phyloP scores from a whole-genome alignment of 2,113 vertebrate genomes.

The Caranx ignobilis region DNA sequence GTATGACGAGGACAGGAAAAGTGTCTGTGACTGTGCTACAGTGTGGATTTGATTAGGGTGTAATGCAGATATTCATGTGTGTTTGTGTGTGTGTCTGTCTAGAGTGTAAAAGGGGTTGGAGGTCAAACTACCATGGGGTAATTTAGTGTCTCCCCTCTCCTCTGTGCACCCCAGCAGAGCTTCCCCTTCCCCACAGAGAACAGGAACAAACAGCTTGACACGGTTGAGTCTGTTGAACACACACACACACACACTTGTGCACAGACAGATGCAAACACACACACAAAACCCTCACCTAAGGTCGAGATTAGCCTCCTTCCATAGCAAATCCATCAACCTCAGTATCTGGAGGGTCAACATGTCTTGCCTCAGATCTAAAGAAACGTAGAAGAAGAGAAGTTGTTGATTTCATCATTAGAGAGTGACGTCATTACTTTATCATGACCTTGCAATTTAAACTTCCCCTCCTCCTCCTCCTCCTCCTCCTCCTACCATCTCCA shows the following conservation, averaged over 20 bases:
- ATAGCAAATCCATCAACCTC: conserved; percentile 95
- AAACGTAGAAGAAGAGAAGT: not conserved
- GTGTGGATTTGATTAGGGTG: conserved; percentile 66
- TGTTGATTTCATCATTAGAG: not conserved
- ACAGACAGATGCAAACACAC: not conserved
- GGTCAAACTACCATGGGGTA: conserved; percentile 80
- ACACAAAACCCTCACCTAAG: conserved; percentile 86
- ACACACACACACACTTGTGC: not conserved
- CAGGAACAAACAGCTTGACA: conserved; percentile 87
- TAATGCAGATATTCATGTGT: conserved; percentile 20
- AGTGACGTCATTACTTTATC: not conserved
- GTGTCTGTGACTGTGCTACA: conserved; percentile 13
- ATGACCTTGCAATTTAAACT: not conserved
- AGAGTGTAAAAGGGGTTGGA: conserved; percentile 66
- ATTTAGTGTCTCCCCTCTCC: conserved; percentile 60
- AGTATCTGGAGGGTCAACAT: conserved; percentile 97
- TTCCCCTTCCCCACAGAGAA: conserved; percentile 85
- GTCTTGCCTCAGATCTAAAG: conserved; percentile 93
- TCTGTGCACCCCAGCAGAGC: conserved; percentile 73
- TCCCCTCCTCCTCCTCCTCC: not conserved
- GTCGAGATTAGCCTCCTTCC: conserved; percentile 97
- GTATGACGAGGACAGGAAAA: conserved; percentile 23
- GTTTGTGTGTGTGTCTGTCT: conserved; percentile 3
- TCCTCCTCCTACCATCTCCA: conserved; percentile 90
- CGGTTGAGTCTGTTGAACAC: conserved; percentile 50